Percentiles rank a stretch among this genome's conserved stretches.
Evolutionary conservation across 2,113 vertebrate species (phyloP).

Genomic region (Ailuropoda melanoleuca): DNA sequence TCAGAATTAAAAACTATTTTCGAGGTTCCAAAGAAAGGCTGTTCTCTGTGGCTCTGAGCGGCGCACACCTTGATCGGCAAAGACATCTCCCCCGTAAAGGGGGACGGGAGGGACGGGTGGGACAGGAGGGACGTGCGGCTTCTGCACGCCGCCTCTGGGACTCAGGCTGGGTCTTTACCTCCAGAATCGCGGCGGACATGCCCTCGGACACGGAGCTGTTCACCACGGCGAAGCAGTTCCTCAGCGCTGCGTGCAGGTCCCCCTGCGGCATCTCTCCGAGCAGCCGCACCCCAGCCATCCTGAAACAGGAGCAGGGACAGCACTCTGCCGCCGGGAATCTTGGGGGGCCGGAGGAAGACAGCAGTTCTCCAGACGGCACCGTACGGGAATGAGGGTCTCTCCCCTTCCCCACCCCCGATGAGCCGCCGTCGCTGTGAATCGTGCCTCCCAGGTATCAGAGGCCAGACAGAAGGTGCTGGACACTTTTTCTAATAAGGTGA

Average conservation of each 20-base stretch:
- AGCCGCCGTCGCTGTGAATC: neutral
- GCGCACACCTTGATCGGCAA: neutral
- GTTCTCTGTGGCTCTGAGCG: neutral
- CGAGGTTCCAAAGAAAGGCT: accelerated
- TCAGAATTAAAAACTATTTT: neutral
- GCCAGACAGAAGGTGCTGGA: neutral
- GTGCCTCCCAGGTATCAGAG: neutral
- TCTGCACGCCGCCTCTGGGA: accelerated
- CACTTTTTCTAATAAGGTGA: neutral
- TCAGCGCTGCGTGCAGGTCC: slow-evolving; percentile 91
- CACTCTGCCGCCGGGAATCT: neutral
- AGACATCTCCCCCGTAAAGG: neutral
- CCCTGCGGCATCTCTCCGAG: slow-evolving; percentile 87
- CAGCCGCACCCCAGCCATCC: slow-evolving; percentile 89
- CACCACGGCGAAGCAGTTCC: slow-evolving; percentile 89
- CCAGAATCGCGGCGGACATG: slow-evolving; percentile 96
- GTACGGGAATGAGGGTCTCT: neutral
- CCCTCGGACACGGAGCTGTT: slow-evolving; percentile 96
- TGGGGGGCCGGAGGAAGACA: accelerated
- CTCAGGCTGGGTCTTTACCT: slow-evolving; percentile 82
- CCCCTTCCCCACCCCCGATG: neutral
- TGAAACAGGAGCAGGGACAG: slow-evolving; percentile 60
- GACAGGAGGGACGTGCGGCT: accelerated
- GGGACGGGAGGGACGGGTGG: accelerated
- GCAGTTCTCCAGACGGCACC: neutral